These are phyloP conservation scores for Melopsittacus undulatus DNA, from an alignment of 2,797 vertebrate species.

Conservation along the genomic window DNA sequence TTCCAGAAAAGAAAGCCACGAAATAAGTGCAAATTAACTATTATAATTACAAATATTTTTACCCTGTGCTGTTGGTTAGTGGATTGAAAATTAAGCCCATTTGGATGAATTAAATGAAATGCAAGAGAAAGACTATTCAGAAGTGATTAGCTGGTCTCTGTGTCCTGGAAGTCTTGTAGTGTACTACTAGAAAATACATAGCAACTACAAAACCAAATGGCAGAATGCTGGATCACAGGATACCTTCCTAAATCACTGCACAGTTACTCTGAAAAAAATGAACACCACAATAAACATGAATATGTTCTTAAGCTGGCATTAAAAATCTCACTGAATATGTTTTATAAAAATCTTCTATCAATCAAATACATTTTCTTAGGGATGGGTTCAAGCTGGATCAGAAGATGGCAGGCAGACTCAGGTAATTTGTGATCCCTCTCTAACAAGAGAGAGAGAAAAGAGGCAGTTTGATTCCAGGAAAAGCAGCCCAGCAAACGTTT, in stretches of 20 bases:
- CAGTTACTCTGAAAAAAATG: background rate
- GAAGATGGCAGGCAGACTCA: background rate
- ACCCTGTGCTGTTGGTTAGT: background rate
- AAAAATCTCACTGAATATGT: background rate
- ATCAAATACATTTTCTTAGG: background rate
- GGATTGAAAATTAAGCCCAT: background rate
- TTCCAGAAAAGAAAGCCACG: background rate
- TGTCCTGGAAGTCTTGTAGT: background rate
- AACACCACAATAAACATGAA: background rate
- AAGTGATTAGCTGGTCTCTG: background rate
- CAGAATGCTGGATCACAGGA: background rate
- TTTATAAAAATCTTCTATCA: background rate
- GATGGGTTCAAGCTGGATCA: background rate
- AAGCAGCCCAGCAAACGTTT: background rate
- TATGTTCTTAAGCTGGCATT: background rate
- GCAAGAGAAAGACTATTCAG: background rate
- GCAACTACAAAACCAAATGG: background rate
- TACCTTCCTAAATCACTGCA: background rate
- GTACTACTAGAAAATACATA: background rate
- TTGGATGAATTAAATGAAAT: background rate
- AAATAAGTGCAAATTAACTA: slow-evolving; percentile 6
- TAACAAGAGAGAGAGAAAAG: background rate
- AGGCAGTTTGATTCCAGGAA: background rate
- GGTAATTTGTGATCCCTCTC: background rate
- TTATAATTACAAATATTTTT: slow-evolving; percentile 29